Evolutionary conservation across 2,113 vertebrate genomes (phyloP), one percentile per base, ranked within the genome.

Genomic region (Australoheros scitulus): DNA sequence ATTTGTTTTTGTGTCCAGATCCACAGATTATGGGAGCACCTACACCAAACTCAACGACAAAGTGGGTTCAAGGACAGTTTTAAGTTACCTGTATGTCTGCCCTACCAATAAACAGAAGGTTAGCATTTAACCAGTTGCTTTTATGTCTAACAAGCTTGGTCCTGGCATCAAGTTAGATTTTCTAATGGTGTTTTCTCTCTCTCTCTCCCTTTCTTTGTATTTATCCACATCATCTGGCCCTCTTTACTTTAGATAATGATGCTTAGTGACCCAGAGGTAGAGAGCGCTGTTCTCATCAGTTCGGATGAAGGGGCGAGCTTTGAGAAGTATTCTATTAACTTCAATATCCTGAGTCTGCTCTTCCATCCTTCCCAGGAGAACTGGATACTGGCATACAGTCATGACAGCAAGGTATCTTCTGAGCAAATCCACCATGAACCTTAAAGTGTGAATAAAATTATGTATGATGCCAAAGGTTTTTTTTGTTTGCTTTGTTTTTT

Each of bases 101-200:
- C 98, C 98, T 29, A 97, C 97, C 91, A 99, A 99, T 96, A 98
- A 99, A 93, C 97, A 93, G 93, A 99, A 99, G 98, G 98, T 99
- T 68, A 83, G 91, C 65, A 92, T 92, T 68, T 78, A 38, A 78
- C 36, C 24, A 43, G 0, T 78, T 80, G 61, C 81, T 91, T 89
- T 80, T 58, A 41, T 11, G 38, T 41, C 38, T 41, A 4, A 41
- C 38, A 11, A 11, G 38, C 38, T 41, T 11, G 3, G 34, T 64
- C 34, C 34, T 47, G 47, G 76, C 41, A 63, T 85, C 52, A 76
- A 77, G 64, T 81, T 82, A 57, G 26, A 26, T 14, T 64, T 63
- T 68, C 50, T 56, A 83, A 91, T 87, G 61, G 77, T 56, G 4
- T 22, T 56, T 13, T 79, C 57, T 61, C 24, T 59, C 14, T 76